Percentiles rank a stretch among this genome's conserved stretches.
Conservation (phyloP, 2,113 vertebrate genomes). For the Jacana jacana region DNA sequence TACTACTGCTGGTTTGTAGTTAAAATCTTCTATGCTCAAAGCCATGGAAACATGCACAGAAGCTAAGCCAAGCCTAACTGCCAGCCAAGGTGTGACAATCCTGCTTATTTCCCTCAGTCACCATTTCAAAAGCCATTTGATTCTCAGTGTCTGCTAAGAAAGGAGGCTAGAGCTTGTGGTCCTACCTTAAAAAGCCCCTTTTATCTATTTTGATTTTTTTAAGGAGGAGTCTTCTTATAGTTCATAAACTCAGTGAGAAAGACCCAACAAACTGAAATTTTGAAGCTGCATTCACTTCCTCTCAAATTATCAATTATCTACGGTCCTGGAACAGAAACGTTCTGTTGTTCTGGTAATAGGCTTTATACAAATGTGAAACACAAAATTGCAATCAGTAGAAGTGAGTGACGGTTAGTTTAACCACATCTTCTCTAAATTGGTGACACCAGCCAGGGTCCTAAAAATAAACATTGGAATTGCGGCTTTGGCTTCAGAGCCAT, state of each 20-base stretch:
- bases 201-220: background rate
- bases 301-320: background rate
- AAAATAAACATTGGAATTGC: conserved; percentile 65
- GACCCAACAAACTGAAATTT: background rate
- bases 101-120: background rate
- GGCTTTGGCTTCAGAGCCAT: conserved; percentile 63
- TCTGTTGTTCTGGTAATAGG: conserved; percentile 17
- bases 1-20: background rate
- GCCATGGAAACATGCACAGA: background rate
- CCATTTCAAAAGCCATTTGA: background rate
- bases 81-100: background rate
- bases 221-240: background rate
- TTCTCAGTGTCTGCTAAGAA: background rate
- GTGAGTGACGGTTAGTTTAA: conserved; percentile 54
- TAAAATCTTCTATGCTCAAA: background rate
- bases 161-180: background rate
- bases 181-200: background rate
- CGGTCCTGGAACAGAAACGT: background rate
- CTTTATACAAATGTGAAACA: conserved; percentile 29
- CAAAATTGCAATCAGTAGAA: conserved; percentile 35
- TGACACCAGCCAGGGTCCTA: conserved; percentile 53
- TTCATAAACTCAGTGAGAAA: background rate
- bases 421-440: conserved; percentile 74
- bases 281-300: background rate
- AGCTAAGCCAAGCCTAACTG: background rate